Evolutionary conservation across 92 coral and sea anemone species (phyloP), one percentile per base, ranked within the genome.

Genomic region (Plumapathes pennacea): DNA sequence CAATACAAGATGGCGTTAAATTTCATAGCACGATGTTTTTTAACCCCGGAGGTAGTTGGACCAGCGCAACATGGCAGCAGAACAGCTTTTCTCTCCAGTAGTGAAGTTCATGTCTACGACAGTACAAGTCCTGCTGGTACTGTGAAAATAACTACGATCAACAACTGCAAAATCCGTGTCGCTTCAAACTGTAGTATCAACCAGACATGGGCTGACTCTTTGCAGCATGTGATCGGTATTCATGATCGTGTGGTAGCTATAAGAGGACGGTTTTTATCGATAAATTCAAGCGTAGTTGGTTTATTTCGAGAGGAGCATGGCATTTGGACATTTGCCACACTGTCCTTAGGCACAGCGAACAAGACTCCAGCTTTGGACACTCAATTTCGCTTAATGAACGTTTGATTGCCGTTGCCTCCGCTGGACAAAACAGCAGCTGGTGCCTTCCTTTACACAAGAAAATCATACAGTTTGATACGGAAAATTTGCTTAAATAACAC

Each of bases 181-280:
- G n/a, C n/a, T 27, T 6, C 32, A 12, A 37, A 49, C 19, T 90
- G 95, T 51, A 25, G 23, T 11, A 28, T 58, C n/a, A 60, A 63
- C 29, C 29, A 38, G 46, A 43, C 39, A 8, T 94, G 99, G 99
- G 61, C 88, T 46, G 85, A 84, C 42, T 33, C 39, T n/a, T 62
- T 82, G 4, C 69, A 67, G 21, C 60, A 75, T n/a, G 63, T 18
- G 33, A 65, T 74, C 11, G 77, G 70, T 27, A 66, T 84, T 18
- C 25, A 64, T 24, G 64, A 72, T 13, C 42, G 77, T 10, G 48
- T 70, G 2, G 38, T 94, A 17, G 85, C 85, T 0, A 57, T 80
- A 25, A 80, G 76, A n/a, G 99, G 94, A 44, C 54, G 38, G 21
- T 54, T 46, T 17, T 40, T 57, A 1, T n/a, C 67, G 10, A 38